These are phyloP conservation scores for Sisyra nigra DNA, from an alignment of 2,888 invertebrate genomes.

Conservation along the genomic window DNA sequence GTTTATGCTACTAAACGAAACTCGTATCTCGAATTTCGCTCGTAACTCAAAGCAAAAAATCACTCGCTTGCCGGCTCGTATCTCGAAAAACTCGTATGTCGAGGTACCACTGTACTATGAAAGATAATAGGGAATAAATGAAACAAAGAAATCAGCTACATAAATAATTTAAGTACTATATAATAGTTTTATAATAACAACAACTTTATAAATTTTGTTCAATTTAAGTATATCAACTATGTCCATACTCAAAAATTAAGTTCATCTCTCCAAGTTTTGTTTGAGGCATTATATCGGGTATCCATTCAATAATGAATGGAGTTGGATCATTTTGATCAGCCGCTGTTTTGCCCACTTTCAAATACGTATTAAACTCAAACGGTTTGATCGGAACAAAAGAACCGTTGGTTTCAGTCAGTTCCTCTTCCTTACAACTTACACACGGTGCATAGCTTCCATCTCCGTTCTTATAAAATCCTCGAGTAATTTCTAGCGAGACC, in stretches of 20 bases:
- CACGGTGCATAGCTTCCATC: constrained; percentile 37
- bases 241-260: constrained; percentile 54
- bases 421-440: constrained; percentile 16
- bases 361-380: constrained; percentile 40
- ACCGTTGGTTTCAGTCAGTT: constrained; percentile 20
- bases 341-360: constrained; percentile 39
- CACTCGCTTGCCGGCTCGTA: too few relatives aligned
- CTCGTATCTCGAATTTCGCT: too few relatives aligned
- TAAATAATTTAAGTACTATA: too few relatives aligned
- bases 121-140: too few relatives aligned
- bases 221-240: constrained; percentile 15
- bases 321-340: constrained; percentile 32
- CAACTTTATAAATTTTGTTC: background rate
- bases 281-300: constrained; percentile 49
- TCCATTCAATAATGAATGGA: constrained; percentile 61
- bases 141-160: too few relatives aligned
- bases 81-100: too few relatives aligned
- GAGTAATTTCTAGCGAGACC: constrained; percentile 44
- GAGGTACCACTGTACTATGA: too few relatives aligned
- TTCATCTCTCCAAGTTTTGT: constrained; percentile 56
- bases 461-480: constrained; percentile 43
- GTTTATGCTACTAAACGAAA: too few relatives aligned
- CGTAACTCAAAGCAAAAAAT: too few relatives aligned
- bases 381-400: constrained; percentile 33
- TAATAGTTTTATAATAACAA: background rate